Percentiles rank a stretch among this genome's conserved stretches.
phyloP scores from a whole-genome alignment of 2,888 invertebrate genomes.

The Melieria crassipennis region DNA sequence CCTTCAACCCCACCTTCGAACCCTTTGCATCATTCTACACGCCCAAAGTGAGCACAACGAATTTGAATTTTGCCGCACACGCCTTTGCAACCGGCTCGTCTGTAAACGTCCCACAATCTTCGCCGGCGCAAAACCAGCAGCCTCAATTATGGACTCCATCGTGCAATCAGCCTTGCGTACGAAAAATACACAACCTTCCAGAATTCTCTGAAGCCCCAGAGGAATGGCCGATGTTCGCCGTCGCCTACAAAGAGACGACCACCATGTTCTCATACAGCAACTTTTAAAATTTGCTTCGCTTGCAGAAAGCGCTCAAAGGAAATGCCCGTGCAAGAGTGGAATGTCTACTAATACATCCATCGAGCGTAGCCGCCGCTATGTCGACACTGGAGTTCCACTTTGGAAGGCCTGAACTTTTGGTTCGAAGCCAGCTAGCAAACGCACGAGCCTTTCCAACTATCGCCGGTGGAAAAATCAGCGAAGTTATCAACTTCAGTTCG shows the following conservation, averaged over 20 bases:
- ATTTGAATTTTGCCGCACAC: too few relatives aligned
- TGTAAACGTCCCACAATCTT: too few relatives aligned
- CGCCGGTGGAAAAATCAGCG: not conserved
- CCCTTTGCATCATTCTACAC: too few relatives aligned
- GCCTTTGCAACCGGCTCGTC: too few relatives aligned
- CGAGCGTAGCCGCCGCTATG: not conserved
- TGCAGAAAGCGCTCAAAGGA: constrained; percentile 34
- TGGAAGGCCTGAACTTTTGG: constrained; percentile 3
- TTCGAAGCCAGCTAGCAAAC: not conserved
- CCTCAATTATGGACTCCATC: too few relatives aligned
- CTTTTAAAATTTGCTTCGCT: constrained; percentile 34
- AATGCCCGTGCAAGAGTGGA: constrained; percentile 30
- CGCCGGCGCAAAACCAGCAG: too few relatives aligned
- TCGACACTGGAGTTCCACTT: constrained; percentile 5
- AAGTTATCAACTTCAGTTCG: constrained; percentile 5
- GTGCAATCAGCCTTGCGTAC: constrained; percentile 10
- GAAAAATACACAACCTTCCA: constrained; percentile 41
- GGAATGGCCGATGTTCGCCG: constrained; percentile 42
- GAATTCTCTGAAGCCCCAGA: constrained; percentile 39
- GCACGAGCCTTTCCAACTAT: constrained; percentile 8
- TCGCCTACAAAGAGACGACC: constrained; percentile 33
- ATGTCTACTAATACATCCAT: constrained; percentile 2
- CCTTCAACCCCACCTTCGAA: too few relatives aligned
- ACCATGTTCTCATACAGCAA: constrained; percentile 1
- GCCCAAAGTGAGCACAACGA: too few relatives aligned